phyloP scores from a whole-genome alignment of 2,888 invertebrate species.

The Ophioninae sp. region DNA sequence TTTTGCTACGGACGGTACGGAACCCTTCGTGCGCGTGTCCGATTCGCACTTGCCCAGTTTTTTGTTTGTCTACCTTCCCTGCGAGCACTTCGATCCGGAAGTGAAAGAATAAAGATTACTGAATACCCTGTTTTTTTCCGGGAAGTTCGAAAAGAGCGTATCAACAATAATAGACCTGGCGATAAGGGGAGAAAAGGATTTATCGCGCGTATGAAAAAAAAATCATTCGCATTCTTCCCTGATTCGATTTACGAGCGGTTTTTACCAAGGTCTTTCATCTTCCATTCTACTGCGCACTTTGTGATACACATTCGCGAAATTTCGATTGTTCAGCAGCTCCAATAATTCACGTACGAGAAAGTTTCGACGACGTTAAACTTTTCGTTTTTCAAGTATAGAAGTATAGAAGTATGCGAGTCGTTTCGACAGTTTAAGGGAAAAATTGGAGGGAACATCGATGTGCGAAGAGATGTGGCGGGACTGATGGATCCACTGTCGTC shows the following conservation, averaged over 20 bases:
- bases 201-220: background rate
- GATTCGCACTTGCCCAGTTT: too few relatives aligned
- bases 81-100: too few relatives aligned
- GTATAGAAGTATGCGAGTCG: background rate
- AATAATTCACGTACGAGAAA: background rate
- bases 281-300: background rate
- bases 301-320: background rate
- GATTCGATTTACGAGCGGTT: background rate
- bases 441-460: background rate
- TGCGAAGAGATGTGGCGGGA: slow-evolving; percentile 14
- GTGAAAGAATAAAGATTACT: too few relatives aligned
- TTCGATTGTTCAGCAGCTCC: slow-evolving; percentile 1
- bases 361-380: slow-evolving; percentile 5
- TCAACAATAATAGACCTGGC: background rate
- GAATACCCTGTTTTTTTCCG: background rate
- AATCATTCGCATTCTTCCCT: background rate
- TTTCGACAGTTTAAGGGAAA: background rate
- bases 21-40: too few relatives aligned
- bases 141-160: too few relatives aligned
- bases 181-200: background rate
- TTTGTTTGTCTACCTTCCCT: too few relatives aligned
- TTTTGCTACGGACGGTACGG: too few relatives aligned
- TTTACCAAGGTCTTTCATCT: background rate
- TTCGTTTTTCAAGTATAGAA: too few relatives aligned
- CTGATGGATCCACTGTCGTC: slow-evolving; percentile 31